Conservation (phyloP, 2,113 vertebrate genomes). For the Dipodomys merriami region DNA sequence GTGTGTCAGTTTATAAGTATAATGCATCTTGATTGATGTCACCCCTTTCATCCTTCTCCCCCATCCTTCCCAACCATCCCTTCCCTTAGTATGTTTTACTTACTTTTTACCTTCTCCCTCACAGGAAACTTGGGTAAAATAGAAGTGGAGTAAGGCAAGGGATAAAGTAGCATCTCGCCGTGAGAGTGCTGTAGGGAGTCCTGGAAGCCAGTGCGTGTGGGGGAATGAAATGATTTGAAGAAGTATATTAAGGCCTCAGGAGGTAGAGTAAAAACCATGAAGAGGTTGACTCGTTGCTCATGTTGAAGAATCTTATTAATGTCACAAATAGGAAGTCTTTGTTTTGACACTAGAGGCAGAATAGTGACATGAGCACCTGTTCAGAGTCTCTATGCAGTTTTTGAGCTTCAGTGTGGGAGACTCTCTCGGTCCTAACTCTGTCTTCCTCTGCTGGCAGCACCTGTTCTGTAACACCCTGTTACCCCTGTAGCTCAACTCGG, state of each 20-base stretch:
- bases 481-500: background rate
- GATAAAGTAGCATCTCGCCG: background rate
- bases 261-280: background rate
- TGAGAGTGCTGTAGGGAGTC: background rate
- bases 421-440: background rate
- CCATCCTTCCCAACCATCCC: too few relatives aligned
- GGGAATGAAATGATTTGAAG: slow-evolving; percentile 21
- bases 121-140: background rate
- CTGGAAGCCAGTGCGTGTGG: background rate
- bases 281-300: background rate
- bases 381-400: background rate
- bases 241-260: background rate
- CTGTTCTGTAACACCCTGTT: background rate
- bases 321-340: background rate
- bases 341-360: background rate
- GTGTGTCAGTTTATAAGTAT: too few relatives aligned
- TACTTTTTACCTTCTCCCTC: background rate
- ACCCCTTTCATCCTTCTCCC: too few relatives aligned
- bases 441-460: background rate
- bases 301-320: background rate
- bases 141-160: background rate
- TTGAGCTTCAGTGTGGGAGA: background rate
- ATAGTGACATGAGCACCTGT: background rate
- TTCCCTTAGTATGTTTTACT: background rate
- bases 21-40: too few relatives aligned